A percentile compares a stretch with the other conserved stretches of the same genome.
phyloP scores from a whole-genome alignment of 2,888 invertebrate species.

The Cheiracanthium punctorium region DNA sequence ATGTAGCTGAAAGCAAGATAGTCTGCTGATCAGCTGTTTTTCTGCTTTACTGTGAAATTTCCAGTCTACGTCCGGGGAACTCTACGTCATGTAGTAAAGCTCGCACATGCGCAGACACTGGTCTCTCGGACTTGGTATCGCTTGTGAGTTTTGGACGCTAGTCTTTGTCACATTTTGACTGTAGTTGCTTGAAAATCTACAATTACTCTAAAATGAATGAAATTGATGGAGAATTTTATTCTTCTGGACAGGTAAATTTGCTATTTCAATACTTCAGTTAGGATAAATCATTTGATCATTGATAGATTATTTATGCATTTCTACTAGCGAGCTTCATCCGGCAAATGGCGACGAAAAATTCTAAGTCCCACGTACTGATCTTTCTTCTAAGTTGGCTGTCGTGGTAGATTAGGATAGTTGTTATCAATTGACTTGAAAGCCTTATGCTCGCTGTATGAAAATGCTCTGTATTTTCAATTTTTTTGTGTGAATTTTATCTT shows the following conservation, averaged over 20 bases:
- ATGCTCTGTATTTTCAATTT: neutral
- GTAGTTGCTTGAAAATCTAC: neutral
- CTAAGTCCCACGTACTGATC: conserved; percentile 65
- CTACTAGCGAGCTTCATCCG: conserved; percentile 3
- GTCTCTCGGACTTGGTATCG: conserved; percentile 58
- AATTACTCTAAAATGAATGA: conserved; percentile 40
- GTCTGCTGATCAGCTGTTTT: conserved; percentile 66
- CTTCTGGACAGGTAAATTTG: conserved; percentile 43
- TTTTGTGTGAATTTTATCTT: neutral
- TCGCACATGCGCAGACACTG: conserved; percentile 38
- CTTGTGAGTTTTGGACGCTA: neutral
- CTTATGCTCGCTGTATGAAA: too few species aligned
- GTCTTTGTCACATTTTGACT: neutral
- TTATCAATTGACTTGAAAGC: too few species aligned
- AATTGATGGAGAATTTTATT: conserved; percentile 39
- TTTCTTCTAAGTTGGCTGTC: neutral
- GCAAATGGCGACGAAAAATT: conserved; percentile 69
- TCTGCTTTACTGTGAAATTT: neutral
- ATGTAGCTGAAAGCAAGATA: too few species aligned
- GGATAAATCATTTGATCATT: neutral
- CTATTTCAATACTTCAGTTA: neutral
- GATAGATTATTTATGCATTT: neutral
- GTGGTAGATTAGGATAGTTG: neutral
- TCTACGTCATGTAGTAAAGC: conserved; percentile 32
- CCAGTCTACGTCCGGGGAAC: conserved; percentile 67